Evolutionary conservation across 1,140 invertebrate species (phyloP), one percentile per base, ranked within the genome.

Genomic region (Achroia grisella): DNA sequence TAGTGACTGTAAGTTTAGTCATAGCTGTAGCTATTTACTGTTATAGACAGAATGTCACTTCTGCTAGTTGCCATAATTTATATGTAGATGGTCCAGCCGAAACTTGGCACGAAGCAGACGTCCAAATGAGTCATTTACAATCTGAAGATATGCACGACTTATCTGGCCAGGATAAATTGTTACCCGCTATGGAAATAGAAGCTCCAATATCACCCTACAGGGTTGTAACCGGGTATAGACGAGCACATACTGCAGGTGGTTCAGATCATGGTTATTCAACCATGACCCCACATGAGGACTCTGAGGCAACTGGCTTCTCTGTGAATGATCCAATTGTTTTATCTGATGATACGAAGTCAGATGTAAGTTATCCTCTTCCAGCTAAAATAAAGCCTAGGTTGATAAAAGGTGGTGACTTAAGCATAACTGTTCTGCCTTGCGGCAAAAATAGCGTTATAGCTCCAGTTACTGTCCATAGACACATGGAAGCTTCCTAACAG

Each of bases 211-310:
- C 95, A 1, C 96, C 96, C 0, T 97, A 97, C 70, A 90, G 94
- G 34, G 91, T 97, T 32, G 91, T 94, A 9, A 94, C 94, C 0
- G 89, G 88, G 1, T 96, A 97, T 64, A 88, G 94, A 27, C 87
- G 95, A 33, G 92, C 93, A 9, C 92, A 93, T 12, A 91, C 92
- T 10, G 91, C 92, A 6, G 93, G 93, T 4, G 95, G 96, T 57
- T 96, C 94, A 23, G 96, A 98, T 85, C 95, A 97, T 73, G 96
- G 96, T 1, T 98, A 98, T 73, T 97, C 95, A 10, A 97, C 96
- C 0, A 97, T 97, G 95, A 97, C 95, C 0, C 95, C 94, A 0
- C 93, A 96, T 58, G 94, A 96, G 56, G 95, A 97, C 68, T 89
- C 88, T 15, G 94, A 96, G 64, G 92, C 93, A 53, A 89, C 92